These are phyloP conservation scores for Ceratina australensis DNA, from an alignment of 1,140 invertebrate species.

Conservation along the genomic window DNA sequence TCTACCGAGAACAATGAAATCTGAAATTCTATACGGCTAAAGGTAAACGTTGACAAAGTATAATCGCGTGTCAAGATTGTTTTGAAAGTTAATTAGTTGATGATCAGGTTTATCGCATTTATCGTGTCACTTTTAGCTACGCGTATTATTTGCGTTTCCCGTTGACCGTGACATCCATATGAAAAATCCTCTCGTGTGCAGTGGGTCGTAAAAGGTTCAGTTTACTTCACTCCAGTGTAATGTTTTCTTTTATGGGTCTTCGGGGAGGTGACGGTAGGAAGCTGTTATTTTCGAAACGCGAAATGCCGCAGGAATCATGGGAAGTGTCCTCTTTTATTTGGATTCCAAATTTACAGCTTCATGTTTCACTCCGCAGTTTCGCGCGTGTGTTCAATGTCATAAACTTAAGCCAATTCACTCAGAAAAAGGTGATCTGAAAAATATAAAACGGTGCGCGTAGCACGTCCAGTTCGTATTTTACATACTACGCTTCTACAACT, in stretches of 20 bases:
- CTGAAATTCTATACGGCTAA: too few relatives aligned
- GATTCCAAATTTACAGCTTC: not conserved
- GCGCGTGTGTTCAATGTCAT: not conserved
- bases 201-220: slow-evolving; percentile 9
- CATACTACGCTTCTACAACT: too few relatives aligned
- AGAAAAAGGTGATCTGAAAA: not conserved
- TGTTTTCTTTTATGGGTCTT: slow-evolving; percentile 1
- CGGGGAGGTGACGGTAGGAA: not conserved
- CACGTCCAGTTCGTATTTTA: too few relatives aligned
- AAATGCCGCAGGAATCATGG: not conserved
- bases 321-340: not conserved
- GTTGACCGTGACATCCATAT: not conserved
- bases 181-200: slow-evolving; percentile 6
- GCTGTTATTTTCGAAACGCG: not conserved
- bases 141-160: not conserved
- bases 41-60: too few relatives aligned
- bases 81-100: too few relatives aligned
- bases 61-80: too few relatives aligned
- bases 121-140: not conserved
- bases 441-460: not conserved
- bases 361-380: not conserved
- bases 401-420: too few relatives aligned
- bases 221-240: not conserved
- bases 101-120: too few relatives aligned
- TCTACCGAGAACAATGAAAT: too few relatives aligned